Conservation (phyloP, 1,140 invertebrate species). For the Drusus annulatus region DNA sequence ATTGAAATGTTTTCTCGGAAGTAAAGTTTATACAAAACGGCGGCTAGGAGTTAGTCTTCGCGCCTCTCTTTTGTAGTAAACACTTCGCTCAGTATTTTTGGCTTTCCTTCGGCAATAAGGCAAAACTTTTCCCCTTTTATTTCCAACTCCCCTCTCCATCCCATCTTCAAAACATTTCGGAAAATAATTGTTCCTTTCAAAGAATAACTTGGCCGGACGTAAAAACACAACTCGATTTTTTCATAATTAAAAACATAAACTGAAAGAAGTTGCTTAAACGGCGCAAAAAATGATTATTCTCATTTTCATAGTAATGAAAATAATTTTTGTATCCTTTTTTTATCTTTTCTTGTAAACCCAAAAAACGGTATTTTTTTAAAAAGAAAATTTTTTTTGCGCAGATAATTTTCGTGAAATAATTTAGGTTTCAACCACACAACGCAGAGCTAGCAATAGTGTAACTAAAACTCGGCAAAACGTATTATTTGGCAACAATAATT, state of each 20-base stretch:
- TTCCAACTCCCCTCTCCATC: not conserved
- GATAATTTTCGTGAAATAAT: too few relatives aligned
- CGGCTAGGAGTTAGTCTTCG: not conserved
- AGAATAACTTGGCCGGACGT: slow-evolving; percentile 11
- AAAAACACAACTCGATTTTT: not conserved
- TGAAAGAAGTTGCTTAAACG: not conserved
- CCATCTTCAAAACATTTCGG: not conserved
- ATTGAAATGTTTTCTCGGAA: slow-evolving; percentile 37
- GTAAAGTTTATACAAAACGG: slow-evolving; percentile 19
- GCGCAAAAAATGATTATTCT: too few relatives aligned
- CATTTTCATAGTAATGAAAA: not conserved
- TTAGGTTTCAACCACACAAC: too few relatives aligned
- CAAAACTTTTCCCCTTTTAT: slow-evolving; percentile 14
- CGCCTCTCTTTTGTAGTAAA: slow-evolving; percentile 10
- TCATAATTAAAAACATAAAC: slow-evolving; percentile 8
- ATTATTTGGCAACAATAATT: too few relatives aligned
- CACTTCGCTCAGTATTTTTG: not conserved
- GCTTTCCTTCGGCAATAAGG: slow-evolving; percentile 12
- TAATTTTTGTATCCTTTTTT: not conserved
- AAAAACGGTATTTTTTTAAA: too few relatives aligned
- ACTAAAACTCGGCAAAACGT: too few relatives aligned
- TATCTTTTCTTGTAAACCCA: too few relatives aligned
- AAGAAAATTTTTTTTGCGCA: too few relatives aligned
- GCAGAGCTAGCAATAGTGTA: too few relatives aligned
- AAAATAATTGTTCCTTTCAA: slow-evolving; percentile 27